phyloP scores from a whole-genome alignment of 1,140 invertebrate species.

The Atta colombica region DNA sequence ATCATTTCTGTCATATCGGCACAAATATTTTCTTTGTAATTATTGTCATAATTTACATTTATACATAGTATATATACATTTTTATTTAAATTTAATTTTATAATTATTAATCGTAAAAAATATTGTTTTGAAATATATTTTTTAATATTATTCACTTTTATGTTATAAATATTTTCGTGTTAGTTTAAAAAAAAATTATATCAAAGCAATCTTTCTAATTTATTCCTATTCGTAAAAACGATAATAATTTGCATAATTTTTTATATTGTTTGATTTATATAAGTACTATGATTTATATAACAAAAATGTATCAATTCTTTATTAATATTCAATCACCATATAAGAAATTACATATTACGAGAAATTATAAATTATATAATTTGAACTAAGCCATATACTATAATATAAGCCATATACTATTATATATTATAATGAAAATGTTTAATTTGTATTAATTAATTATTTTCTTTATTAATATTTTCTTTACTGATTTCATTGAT shows the following conservation, averaged over 20 bases:
- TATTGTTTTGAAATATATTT: background rate
- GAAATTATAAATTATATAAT: background rate
- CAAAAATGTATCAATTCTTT: background rate
- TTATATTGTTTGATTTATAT: background rate
- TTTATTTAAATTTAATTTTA: background rate
- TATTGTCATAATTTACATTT: slow-evolving; percentile 9
- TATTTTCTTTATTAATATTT: no score
- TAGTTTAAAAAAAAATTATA: background rate
- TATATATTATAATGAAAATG: background rate
- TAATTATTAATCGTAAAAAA: background rate
- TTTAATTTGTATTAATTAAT: slow-evolving; percentile 18
- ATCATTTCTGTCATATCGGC: background rate
- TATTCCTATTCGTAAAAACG: background rate
- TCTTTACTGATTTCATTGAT: no score
- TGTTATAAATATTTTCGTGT: background rate
- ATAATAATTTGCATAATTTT: background rate
- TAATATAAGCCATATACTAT: no score
- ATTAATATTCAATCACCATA: background rate
- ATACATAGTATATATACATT: background rate
- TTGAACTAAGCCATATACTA: background rate
- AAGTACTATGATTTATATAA: background rate
- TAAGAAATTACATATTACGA: background rate
- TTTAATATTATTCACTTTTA: background rate
- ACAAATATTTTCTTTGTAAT: slow-evolving; percentile 9
- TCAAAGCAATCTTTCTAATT: background rate